These are phyloP conservation scores for Bergia sp. DNA, from an alignment of 92 coral and sea anemone genomes.

Conservation along the genomic window DNA sequence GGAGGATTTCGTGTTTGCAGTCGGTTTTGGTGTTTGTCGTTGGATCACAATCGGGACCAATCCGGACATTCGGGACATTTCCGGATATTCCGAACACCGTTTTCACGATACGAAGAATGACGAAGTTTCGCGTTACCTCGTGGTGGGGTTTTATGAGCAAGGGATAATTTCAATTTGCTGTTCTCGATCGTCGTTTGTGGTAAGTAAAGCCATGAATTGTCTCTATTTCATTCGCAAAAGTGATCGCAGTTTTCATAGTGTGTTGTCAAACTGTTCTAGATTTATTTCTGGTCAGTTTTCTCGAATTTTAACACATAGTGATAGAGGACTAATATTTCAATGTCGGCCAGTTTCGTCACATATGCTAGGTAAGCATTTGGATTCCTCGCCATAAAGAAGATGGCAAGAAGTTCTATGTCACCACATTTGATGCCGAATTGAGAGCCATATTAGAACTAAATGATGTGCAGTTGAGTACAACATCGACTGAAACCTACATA, in stretches of 20 bases:
- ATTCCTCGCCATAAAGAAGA: conserved; percentile 52
- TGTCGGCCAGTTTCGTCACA: conserved; percentile 42
- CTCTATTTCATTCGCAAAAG: conserved; percentile 40
- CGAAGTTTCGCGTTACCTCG: conserved; percentile 28
- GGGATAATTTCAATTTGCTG: background rate
- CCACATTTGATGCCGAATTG: conserved; percentile 52
- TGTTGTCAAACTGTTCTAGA: conserved; percentile 46
- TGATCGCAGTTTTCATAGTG: conserved; percentile 41
- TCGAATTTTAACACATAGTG: conserved; percentile 45
- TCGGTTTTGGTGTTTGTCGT: conserved; percentile 9
- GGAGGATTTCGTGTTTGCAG: conserved; percentile 4
- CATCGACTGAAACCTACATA: conserved; percentile 52
- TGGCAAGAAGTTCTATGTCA: conserved; percentile 51
- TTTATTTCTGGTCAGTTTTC: conserved; percentile 43
- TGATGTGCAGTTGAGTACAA: conserved; percentile 50
- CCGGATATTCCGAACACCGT: too few relatives aligned
- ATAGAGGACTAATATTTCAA: conserved; percentile 40
- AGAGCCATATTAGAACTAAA: conserved; percentile 53
- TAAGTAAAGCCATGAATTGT: conserved; percentile 41
- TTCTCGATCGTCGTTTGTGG: conserved; percentile 30
- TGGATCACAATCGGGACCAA: conserved; percentile 24
- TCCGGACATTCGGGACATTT: conserved; percentile 35
- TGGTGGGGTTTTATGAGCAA: conserved; percentile 34
- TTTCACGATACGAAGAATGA: too few relatives aligned
- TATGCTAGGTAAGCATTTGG: conserved; percentile 46